Evolutionary conservation across 2,797 vertebrate species (phyloP).

Genomic region (Sebastes trivittatus): DNA sequence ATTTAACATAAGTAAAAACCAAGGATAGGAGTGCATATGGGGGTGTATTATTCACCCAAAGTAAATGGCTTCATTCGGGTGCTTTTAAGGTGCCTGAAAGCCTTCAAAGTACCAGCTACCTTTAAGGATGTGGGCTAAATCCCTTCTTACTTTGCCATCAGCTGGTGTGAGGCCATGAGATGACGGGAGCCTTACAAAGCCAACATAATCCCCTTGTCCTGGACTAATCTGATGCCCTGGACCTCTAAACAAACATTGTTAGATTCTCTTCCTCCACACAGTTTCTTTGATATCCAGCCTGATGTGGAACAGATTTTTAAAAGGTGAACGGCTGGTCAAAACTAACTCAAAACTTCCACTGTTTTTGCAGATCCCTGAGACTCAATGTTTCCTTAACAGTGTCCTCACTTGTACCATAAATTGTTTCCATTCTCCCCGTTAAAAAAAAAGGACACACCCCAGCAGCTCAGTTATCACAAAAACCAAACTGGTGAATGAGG

Average conservation of each 20-base stretch:
- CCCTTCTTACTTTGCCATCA: conserved; percentile 63
- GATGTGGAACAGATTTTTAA: conserved; percentile 12
- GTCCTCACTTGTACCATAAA: not conserved
- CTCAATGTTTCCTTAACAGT: not conserved
- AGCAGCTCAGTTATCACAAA: conserved; percentile 19
- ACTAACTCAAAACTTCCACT: not conserved
- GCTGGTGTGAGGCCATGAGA: conserved; percentile 56
- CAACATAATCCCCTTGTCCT: conserved; percentile 73
- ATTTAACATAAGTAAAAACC: not conserved
- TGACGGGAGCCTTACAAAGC: conserved; percentile 66
- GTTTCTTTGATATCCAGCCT: conserved; percentile 31
- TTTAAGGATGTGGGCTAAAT: conserved; percentile 55
- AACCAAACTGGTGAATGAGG: conserved; percentile 16
- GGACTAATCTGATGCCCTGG: conserved; percentile 67
- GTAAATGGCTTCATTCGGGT: conserved; percentile 4
- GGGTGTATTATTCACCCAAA: not conserved
- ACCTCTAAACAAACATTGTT: conserved; percentile 66
- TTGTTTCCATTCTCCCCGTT: not conserved
- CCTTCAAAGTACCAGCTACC: conserved; percentile 43
- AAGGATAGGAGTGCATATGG: not conserved
- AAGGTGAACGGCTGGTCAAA: not conserved
- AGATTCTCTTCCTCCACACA: conserved; percentile 35
- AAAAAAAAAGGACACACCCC: not conserved
- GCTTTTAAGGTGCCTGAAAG: conserved; percentile 22
- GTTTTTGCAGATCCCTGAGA: not conserved